Evolutionary conservation across 2,113 vertebrate species (phyloP).

Genomic region (Microtus ochrogaster): DNA sequence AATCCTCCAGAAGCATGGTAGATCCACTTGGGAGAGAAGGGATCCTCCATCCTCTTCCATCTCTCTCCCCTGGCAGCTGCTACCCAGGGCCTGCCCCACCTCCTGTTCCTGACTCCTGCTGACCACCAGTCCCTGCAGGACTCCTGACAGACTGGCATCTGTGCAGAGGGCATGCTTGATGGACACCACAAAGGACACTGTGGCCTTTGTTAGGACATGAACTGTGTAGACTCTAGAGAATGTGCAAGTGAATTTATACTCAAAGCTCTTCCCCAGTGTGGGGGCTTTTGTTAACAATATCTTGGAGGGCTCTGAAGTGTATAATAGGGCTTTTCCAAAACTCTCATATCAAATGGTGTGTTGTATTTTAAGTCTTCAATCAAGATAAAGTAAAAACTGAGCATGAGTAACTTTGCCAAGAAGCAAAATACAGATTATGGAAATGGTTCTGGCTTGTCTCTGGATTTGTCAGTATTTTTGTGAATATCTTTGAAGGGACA

Average conservation of each 20-base stretch:
- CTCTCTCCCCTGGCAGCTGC: conserved; percentile 34
- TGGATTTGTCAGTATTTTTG: conserved; percentile 46
- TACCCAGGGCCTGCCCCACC: neutral
- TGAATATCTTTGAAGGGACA: conserved; percentile 48
- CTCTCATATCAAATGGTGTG: neutral
- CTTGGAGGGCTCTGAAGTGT: conserved; percentile 49
- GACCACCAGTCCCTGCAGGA: neutral
- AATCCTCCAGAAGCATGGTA: conserved; percentile 63
- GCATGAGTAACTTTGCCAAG: conserved; percentile 58
- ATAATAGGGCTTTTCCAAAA: conserved; percentile 30
- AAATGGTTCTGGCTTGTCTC: conserved; percentile 51
- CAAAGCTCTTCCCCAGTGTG: neutral
- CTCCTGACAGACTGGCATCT: neutral
- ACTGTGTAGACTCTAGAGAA: conserved; percentile 18
- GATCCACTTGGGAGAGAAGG: conserved; percentile 49
- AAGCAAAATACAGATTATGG: conserved; percentile 61
- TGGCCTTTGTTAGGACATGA: conserved; percentile 12
- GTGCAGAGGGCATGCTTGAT: conserved; percentile 6
- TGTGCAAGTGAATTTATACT: conserved; percentile 31
- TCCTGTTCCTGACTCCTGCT: neutral
- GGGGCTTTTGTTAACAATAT: conserved; percentile 59
- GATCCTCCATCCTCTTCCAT: conserved; percentile 52
- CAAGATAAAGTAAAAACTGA: conserved; percentile 58
- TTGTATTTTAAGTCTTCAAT: conserved; percentile 57
- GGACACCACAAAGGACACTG: neutral